Base-by-base conservation (phyloP, 2,113 vertebrate species). In the Nicator chloris region DNA sequence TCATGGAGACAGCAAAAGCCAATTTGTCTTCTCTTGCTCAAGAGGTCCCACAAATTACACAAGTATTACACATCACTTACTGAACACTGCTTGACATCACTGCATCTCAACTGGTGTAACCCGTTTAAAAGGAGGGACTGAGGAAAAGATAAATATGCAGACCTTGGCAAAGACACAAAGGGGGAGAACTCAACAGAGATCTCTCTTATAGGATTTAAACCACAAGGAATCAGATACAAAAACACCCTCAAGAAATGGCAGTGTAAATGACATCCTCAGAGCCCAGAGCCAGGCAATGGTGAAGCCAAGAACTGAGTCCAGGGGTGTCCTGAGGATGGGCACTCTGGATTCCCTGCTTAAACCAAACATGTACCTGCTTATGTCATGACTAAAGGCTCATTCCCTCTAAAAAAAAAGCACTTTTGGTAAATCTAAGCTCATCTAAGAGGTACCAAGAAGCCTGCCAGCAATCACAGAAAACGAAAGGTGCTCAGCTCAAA, bases 1-100 rank as follows among this genome's bases (percentile, higher is more conserved):
- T 88, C 65, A 81, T 0, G 0, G 68, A 60, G 26, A 78, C 0
- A 10, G 80, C 68, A 87, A 37, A 86, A 83, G 47, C 39, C 68
- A 73, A 90, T 95, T 91, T 90, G 27, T 96, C 82, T 86, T 88
- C 60, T 51, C n/a, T 69, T 86, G 15, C 64, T 88, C 59, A 88
- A 60, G 72, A 93, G 49, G 28, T 53, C 47, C 49, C 61, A 75
- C 71, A 83, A 71, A 86, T 88, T 82, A 66, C 30, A 42, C 23
- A 70, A 90, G 47, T 49, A 40, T 85, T 63, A 76, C 44, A 31
- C 47, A 64, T 73, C 59, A 51, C 65, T 90, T 80, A 78, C 5
- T 56, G 35, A 44, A 60, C n/a, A 11, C 9, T 61, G 21, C 39
- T 83, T 77, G 82, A 95, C 75, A 92, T 72, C 59, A 80, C 39